Percentiles rank a stretch among this genome's conserved stretches.
Conservation (phyloP, 2,888 invertebrate genomes). For the Xanthorhoe designata region DNA sequence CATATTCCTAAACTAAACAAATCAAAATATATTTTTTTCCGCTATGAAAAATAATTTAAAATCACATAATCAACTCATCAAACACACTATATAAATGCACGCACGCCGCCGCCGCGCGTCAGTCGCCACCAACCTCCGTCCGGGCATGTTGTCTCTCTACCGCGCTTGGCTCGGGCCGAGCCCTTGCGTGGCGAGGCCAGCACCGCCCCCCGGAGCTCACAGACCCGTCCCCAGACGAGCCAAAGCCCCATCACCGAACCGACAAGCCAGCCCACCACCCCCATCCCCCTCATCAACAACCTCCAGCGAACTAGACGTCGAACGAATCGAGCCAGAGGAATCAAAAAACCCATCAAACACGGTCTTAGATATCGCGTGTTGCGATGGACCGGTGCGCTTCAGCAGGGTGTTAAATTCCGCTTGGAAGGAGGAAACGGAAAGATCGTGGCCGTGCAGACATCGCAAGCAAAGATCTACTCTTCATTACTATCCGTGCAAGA, state of each 20-base stretch:
- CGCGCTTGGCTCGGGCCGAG: slow-evolving; percentile 83
- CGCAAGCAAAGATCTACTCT: slow-evolving; percentile 91
- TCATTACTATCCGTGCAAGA: slow-evolving; percentile 97
- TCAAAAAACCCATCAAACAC: slow-evolving; percentile 69
- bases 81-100: slow-evolving; percentile 54
- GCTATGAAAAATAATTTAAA: too few species aligned
- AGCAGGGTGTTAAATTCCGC: slow-evolving; percentile 94
- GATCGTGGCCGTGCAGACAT: slow-evolving; percentile 94
- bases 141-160: slow-evolving; percentile 79
- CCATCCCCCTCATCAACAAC: slow-evolving; percentile 73
- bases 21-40: too few species aligned
- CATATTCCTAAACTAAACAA: too few species aligned
- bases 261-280: slow-evolving; percentile 59
- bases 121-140: slow-evolving; percentile 54
- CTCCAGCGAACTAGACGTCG: slow-evolving; percentile 79
- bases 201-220: slow-evolving; percentile 80
- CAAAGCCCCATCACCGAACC: slow-evolving; percentile 65
- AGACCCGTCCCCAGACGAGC: slow-evolving; percentile 75
- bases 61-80: slow-evolving; percentile 5
- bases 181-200: slow-evolving; percentile 76
- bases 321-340: slow-evolving; percentile 67
- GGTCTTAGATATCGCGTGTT: slow-evolving; percentile 94
- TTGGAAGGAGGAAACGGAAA: slow-evolving; percentile 85
- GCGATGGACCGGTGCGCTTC: slow-evolving; percentile 95
- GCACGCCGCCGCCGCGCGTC: slow-evolving; percentile 45